phyloP scores from a whole-genome alignment of 2,797 vertebrate genomes.

The Mycteria americana region DNA sequence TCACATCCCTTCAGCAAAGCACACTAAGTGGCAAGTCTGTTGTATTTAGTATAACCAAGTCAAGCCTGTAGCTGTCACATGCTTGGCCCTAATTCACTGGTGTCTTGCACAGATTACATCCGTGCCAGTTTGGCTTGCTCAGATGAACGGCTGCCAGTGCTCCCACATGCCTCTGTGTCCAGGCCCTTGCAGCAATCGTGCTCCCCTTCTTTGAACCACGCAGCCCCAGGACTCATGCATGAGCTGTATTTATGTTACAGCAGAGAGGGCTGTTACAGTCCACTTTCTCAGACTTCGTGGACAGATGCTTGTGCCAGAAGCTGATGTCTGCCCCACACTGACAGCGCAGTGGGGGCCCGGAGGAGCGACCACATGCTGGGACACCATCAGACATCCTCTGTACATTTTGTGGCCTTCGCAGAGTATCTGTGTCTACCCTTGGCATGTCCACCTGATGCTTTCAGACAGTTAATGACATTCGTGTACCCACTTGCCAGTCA shows the following conservation, averaged over 20 bases:
- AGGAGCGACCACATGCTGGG: not conserved
- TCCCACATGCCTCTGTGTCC: not conserved
- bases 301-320: not conserved
- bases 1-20: not conserved
- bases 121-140: not conserved
- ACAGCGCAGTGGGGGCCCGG: not conserved
- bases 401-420: not conserved
- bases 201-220: not conserved
- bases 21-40: not conserved
- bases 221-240: not conserved
- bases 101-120: not conserved
- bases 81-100: not conserved
- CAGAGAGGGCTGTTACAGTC: not conserved
- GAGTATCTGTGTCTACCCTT: not conserved
- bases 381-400: not conserved
- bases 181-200: not conserved
- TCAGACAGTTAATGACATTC: not conserved
- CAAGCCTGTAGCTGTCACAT: not conserved
- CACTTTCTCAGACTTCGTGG: accelerated
- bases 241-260: not conserved
- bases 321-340: not conserved
- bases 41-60: not conserved
- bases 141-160: not conserved
- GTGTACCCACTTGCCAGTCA: not conserved
- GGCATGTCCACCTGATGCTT: not conserved